These are phyloP conservation scores for Ganaspis sp. DNA, from an alignment of 1,140 invertebrate genomes.

Conservation along the genomic window DNA sequence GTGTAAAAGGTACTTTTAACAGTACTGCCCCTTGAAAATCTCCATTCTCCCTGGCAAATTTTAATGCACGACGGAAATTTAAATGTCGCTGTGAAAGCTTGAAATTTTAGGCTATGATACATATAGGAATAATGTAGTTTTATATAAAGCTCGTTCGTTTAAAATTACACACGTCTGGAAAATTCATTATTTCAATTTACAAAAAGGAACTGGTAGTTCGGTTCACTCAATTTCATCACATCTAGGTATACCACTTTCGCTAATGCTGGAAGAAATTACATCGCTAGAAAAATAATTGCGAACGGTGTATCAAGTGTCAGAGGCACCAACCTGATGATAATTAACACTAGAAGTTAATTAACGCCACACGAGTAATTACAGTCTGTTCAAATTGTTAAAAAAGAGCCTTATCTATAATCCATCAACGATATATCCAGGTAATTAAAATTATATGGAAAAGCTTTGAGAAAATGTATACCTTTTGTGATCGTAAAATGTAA, in stretches of 20 bases:
- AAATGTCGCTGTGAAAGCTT: not conserved
- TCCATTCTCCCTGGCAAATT: not conserved
- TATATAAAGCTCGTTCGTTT: conserved; percentile 1
- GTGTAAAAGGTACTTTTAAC: not conserved
- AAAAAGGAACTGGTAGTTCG: conserved; percentile 20
- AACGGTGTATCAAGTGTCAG: conserved; percentile 40
- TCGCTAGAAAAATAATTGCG: conserved; percentile 43
- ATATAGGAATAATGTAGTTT: not conserved
- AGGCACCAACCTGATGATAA: conserved; percentile 31
- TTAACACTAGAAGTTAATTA: conserved; percentile 38
- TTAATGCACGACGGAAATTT: not conserved
- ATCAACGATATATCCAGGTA: too few relatives aligned
- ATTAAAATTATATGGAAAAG: too few relatives aligned
- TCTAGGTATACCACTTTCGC: not conserved
- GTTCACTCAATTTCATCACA: not conserved
- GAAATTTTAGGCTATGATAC: not conserved
- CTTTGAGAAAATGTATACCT: too few relatives aligned
- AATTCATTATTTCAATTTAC: conserved; percentile 31
- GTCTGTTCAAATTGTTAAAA: too few relatives aligned
- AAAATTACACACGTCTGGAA: conserved; percentile 35
- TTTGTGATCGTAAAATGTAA: too few relatives aligned
- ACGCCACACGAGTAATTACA: conserved; percentile 39
- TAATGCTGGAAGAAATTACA: conserved; percentile 42
- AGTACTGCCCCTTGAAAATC: not conserved
- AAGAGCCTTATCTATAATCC: too few relatives aligned